These are phyloP conservation scores for Trichacis sp. DNA, from an alignment of 2,888 invertebrate genomes.

Conservation along the genomic window DNA sequence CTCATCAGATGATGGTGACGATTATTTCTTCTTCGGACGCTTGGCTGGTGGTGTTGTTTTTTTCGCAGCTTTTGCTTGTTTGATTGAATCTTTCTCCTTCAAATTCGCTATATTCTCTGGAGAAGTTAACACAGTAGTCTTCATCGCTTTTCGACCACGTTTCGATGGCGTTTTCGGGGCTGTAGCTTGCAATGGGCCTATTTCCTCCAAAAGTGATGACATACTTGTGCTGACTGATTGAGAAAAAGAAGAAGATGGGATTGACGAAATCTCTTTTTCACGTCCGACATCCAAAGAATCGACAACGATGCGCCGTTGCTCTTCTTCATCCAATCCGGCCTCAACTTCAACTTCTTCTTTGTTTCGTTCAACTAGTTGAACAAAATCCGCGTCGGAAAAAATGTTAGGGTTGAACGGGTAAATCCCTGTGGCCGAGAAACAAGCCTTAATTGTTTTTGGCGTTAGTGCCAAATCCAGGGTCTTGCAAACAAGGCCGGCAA, in stretches of 20 bases:
- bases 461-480: neutral
- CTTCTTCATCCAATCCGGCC: constrained; percentile 30
- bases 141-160: no score
- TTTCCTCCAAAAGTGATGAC: neutral
- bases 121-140: no score
- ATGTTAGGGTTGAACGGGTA: constrained; percentile 29
- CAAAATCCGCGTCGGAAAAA: constrained; percentile 30
- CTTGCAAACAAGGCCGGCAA: neutral
- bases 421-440: constrained; percentile 22
- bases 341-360: neutral
- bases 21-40: no score
- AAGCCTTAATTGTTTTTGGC: neutral
- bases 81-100: neutral
- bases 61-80: no score
- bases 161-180: no score
- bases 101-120: no score
- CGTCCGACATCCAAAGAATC: neutral
- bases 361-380: no score
- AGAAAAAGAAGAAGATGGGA: no score
- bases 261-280: neutral
- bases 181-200: constrained; percentile 6
- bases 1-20: no score
- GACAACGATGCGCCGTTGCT: constrained; percentile 11
- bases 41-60: no score
- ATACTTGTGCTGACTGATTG: no score